phyloP scores from a whole-genome alignment of 2,797 vertebrate genomes.

The Xyrichtys novacula region DNA sequence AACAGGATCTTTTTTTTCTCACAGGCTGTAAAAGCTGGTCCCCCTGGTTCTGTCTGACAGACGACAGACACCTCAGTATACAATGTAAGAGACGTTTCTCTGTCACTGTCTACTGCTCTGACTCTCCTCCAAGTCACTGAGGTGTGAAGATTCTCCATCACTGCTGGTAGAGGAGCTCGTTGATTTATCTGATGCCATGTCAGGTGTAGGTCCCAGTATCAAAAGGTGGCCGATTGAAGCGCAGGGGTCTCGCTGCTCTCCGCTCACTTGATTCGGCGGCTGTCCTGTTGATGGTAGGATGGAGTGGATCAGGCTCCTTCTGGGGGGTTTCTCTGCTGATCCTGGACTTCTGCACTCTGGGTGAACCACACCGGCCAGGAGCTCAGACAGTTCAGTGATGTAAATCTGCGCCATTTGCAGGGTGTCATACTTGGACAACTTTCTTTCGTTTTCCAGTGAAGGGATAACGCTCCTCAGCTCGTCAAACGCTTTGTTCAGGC shows the following conservation, averaged over 20 bases:
- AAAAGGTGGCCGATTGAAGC: constrained; percentile 74
- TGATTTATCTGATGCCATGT: constrained; percentile 63
- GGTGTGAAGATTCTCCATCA: constrained; percentile 85
- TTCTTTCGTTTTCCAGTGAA: constrained; percentile 86
- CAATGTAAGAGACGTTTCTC: background rate
- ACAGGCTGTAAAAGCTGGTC: constrained; percentile 27
- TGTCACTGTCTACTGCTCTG: constrained; percentile 70
- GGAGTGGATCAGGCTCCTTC: constrained; percentile 67
- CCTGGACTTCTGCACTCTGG: constrained; percentile 64
- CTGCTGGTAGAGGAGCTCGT: constrained; percentile 75
- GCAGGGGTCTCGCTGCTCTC: constrained; percentile 56
- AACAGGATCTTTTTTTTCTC: constrained; percentile 9
- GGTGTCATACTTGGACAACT: constrained; percentile 89
- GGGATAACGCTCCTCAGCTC: constrained; percentile 88
- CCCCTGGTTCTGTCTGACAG: constrained; percentile 3
- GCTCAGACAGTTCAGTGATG: constrained; percentile 87
- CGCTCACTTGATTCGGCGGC: constrained; percentile 34
- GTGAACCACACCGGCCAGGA: constrained; percentile 81
- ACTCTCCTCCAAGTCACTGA: constrained; percentile 84
- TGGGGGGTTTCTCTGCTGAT: constrained; percentile 60
- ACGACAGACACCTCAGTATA: constrained; percentile 1
- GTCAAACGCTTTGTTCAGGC: constrained; percentile 88
- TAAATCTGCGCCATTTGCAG: constrained; percentile 91
- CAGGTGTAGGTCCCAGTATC: constrained; percentile 73
- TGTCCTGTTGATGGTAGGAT: constrained; percentile 42